These are phyloP conservation scores for Luperina testacea DNA, from an alignment of 2,888 invertebrate genomes.

Conservation along the genomic window DNA sequence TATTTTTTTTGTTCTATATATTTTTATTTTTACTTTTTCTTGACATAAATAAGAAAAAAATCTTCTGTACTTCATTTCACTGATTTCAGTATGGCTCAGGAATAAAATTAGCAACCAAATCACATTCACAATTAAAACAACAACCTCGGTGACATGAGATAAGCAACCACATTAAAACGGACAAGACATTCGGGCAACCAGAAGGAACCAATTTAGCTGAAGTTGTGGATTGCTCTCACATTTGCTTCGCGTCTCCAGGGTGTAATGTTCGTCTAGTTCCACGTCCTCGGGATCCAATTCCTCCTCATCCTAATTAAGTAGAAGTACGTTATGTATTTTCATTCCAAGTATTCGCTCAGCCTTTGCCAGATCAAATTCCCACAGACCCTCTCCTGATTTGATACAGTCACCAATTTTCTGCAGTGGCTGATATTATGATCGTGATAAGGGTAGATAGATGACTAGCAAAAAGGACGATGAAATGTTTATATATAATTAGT, in stretches of 20 bases:
- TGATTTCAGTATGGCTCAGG: constrained; percentile 2
- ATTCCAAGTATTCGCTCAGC: neutral
- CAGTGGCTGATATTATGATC: neutral
- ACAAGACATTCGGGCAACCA: constrained; percentile 42
- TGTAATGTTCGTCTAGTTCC: constrained; percentile 96
- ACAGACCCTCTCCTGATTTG: neutral
- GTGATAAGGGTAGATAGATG: neutral
- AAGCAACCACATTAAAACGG: constrained; percentile 44
- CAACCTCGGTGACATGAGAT: constrained; percentile 39
- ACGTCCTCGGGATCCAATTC: constrained; percentile 97
- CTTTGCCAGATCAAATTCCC: neutral
- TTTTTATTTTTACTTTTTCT: too few species aligned
- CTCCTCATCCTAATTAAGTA: constrained; percentile 92
- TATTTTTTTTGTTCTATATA: too few species aligned
- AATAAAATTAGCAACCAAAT: constrained; percentile 23
- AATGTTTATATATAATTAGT: neutral
- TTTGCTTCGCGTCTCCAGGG: constrained; percentile 96
- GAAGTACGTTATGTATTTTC: constrained; percentile 4
- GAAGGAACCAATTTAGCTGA: constrained; percentile 41
- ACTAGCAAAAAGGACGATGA: neutral
- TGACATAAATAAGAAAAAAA: neutral
- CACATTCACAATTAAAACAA: constrained; percentile 27
- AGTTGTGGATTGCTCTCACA: constrained; percentile 90
- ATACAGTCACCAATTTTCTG: neutral
- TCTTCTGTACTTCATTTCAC: too few species aligned